Evolutionary conservation across 2,113 vertebrate genomes (phyloP), one percentile per base, ranked within the genome.

Genomic region (Hydropotes inermis): DNA sequence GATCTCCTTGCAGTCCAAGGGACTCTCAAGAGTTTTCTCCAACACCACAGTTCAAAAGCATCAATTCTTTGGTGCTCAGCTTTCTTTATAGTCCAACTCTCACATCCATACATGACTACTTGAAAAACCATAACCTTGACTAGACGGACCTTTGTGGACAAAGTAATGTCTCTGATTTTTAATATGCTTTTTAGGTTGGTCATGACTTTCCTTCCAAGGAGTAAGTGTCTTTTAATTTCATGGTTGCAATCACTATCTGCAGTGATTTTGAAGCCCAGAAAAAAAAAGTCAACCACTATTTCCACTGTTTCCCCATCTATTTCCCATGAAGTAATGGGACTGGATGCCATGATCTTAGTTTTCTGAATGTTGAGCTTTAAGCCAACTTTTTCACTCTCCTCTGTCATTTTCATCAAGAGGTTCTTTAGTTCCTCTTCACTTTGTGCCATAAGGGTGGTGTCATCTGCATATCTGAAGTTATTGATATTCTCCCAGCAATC

Each of bases 401-500:
- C 33, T 67, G n/a, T n/a, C 61, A 64, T 7, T 1, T 64, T n/a
- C 17, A 67, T n/a, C 61, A n/a, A 67, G 61, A 67, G 16, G 33
- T 7, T 67, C 7, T 67, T 67, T 17, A n/a, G 33, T 67, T 67
- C 61, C 7, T 64, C 61, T 67, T 67, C 61, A 67, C 61, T n/a
- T 67, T 67, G 33, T 67, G 33, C 61, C 33, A 67, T 67, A 67
- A 67, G 61, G 16, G 0, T 67, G 33, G 33, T 67, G 7, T 19
- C 16, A n/a, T n/a, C 33, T 5, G 1, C 16, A n/a, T n/a, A 9
- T 67, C 16, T 67, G 16, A n/a, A 16, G 16, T 17, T n/a, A 9
- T 19, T 9, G 33, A 67, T 67, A n/a, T 19, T 9, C 7, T 30
- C 60, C 0, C 0, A 3, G 1, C 3, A n/a, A n/a, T 67, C 61